Conservation (phyloP, 2,888 invertebrate genomes). For the Pterostichus madidus region DNA sequence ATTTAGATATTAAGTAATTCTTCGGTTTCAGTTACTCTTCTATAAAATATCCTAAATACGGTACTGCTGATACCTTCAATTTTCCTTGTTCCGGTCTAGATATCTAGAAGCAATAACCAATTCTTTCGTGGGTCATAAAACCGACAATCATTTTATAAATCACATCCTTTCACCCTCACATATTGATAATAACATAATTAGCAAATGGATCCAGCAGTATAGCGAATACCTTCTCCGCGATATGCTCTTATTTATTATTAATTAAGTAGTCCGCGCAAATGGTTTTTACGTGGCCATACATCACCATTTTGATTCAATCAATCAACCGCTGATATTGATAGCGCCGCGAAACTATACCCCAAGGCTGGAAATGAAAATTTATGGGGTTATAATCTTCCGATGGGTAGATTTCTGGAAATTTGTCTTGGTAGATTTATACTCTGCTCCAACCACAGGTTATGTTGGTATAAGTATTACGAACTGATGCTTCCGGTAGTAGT, state of each 20-base stretch:
- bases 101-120: slow-evolving; percentile 13
- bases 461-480: slow-evolving; percentile 35
- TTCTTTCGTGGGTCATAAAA: slow-evolving; percentile 40
- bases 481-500: background rate
- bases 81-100: background rate
- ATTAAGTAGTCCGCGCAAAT: slow-evolving; percentile 35
- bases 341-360: slow-evolving; percentile 60
- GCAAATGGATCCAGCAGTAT: slow-evolving; percentile 55
- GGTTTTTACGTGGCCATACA: slow-evolving; percentile 41
- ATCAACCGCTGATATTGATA: slow-evolving; percentile 63
- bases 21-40: too few species aligned
- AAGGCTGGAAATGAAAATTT: slow-evolving; percentile 64
- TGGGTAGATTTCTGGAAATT: slow-evolving; percentile 59
- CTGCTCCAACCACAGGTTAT: slow-evolving; percentile 42
- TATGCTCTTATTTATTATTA: slow-evolving; percentile 57
- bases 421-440: slow-evolving; percentile 64
- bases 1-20: too few species aligned
- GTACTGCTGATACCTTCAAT: too few species aligned
- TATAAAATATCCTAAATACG: too few species aligned
- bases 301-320: slow-evolving; percentile 65
- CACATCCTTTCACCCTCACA: slow-evolving; percentile 22
- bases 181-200: slow-evolving; percentile 68
- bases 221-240: background rate
- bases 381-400: slow-evolving; percentile 65
- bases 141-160: slow-evolving; percentile 46